These are phyloP conservation scores for Drosophila nigritarsus DNA, from an alignment of 2,888 invertebrate species.

Conservation along the genomic window DNA sequence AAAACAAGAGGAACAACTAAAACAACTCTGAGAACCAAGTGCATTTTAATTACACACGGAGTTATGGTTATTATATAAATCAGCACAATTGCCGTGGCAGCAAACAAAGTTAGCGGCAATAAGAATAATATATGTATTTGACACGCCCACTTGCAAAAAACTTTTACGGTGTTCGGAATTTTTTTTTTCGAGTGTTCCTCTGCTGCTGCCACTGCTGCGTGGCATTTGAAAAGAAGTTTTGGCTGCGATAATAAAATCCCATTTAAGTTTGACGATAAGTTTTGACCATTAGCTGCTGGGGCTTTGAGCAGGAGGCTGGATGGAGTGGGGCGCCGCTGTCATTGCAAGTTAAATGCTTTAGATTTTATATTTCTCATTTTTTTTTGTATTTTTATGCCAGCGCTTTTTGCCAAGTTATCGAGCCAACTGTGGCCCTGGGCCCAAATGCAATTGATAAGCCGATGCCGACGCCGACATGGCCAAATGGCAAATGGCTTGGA, in stretches of 20 bases:
- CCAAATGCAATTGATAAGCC: slow-evolving; percentile 71
- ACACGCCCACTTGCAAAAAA: slow-evolving; percentile 47
- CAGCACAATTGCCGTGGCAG: slow-evolving; percentile 56
- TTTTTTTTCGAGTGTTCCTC: neutral
- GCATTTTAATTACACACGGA: slow-evolving; percentile 62
- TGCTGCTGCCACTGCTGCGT: slow-evolving; percentile 20
- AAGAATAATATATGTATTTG: slow-evolving; percentile 25
- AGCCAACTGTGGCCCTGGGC: slow-evolving; percentile 60
- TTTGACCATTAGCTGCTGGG: slow-evolving; percentile 71
- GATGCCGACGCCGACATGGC: slow-evolving; percentile 37
- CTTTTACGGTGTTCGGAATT: slow-evolving; percentile 27
- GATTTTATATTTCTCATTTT: slow-evolving; percentile 55
- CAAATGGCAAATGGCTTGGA: slow-evolving; percentile 65
- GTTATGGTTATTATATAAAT: slow-evolving; percentile 70
- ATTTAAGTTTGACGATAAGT: slow-evolving; percentile 80
- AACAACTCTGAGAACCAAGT: slow-evolving; percentile 58
- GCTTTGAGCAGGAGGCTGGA: slow-evolving; percentile 19
- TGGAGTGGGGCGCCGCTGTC: slow-evolving; percentile 46
- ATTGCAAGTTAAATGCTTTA: slow-evolving; percentile 74
- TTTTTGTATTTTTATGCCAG: slow-evolving; percentile 27
- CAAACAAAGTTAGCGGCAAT: slow-evolving; percentile 30
- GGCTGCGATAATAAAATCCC: slow-evolving; percentile 79
- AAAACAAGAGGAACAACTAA: slow-evolving; percentile 36
- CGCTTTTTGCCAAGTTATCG: slow-evolving; percentile 56
- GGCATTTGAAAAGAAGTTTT: slow-evolving; percentile 70